Conservation (phyloP, 2,797 vertebrate species). For the Epinephelus coioides region DNA sequence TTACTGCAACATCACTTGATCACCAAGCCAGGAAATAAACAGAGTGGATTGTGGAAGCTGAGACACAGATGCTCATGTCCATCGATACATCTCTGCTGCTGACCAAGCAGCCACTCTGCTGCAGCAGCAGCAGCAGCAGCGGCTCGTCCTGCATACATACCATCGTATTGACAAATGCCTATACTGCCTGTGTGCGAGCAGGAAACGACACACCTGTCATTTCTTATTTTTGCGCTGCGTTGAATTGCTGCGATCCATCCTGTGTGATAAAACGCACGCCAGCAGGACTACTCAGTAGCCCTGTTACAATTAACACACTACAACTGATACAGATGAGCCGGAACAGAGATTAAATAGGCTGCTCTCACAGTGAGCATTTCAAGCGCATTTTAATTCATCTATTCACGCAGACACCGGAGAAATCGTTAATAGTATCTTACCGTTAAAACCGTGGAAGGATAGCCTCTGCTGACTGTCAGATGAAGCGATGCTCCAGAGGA, state of each 20-base stretch:
- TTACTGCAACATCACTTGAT: conserved; percentile 52
- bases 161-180: conserved; percentile 40
- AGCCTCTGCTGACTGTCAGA: conserved; percentile 70
- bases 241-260: conserved; percentile 47
- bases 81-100: conserved; percentile 73
- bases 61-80: conserved; percentile 50
- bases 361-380: not conserved
- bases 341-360: conserved; percentile 1
- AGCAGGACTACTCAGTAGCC: conserved; percentile 47
- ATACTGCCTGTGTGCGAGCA: conserved; percentile 6
- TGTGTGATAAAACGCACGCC: conserved; percentile 41
- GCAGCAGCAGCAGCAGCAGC: conserved; percentile 50
- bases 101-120: conserved; percentile 75
- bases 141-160: conserved; percentile 53
- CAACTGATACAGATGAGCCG: conserved; percentile 41
- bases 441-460: conserved; percentile 62
- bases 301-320: conserved; percentile 38
- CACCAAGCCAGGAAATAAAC: conserved; percentile 43
- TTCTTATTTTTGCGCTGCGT: conserved; percentile 33
- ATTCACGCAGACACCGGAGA: not conserved
- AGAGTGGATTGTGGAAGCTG: conserved; percentile 56
- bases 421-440: conserved; percentile 72
- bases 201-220: conserved; percentile 62
- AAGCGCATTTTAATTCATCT: not conserved
- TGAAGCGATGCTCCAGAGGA: conserved; percentile 73